Conservation (phyloP, 1,140 invertebrate genomes). For the Tachypleus tridentatus region DNA sequence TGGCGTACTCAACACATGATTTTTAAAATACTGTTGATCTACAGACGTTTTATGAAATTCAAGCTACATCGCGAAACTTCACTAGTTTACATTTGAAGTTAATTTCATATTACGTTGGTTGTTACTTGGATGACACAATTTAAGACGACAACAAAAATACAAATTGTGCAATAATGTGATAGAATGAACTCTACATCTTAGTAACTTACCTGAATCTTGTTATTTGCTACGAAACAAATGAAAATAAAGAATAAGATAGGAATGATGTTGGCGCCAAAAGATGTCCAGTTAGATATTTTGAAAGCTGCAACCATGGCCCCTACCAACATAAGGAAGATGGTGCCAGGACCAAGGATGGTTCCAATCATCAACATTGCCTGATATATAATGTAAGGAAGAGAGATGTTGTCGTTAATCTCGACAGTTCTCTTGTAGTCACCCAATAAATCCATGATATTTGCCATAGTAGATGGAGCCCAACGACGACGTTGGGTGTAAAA, state of each 20-base stretch:
- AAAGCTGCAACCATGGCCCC: constrained; percentile 87
- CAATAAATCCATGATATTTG: constrained; percentile 91
- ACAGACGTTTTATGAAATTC: too few species aligned
- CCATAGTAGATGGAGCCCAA: constrained; percentile 95
- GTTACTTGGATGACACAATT: too few species aligned
- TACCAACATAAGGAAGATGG: constrained; percentile 92
- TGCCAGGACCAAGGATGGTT: constrained; percentile 80
- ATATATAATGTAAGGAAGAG: constrained; percentile 86
- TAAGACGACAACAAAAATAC: too few species aligned
- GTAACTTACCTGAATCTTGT: constrained; percentile 78
- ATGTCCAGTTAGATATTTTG: constrained; percentile 77
- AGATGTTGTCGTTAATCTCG: constrained; percentile 94
- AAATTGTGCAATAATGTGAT: too few species aligned
- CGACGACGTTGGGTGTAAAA: constrained; percentile 93
- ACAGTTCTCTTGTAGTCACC: constrained; percentile 73
- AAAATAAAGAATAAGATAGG: constrained; percentile 80
- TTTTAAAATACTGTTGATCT: too few species aligned
- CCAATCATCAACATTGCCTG: constrained; percentile 61
- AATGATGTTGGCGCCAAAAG: constrained; percentile 75
- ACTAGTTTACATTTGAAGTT: too few species aligned
- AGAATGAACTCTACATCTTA: too few species aligned
- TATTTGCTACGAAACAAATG: constrained; percentile 84
- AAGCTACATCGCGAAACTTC: too few species aligned
- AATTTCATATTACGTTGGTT: too few species aligned
- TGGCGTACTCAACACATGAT: too few species aligned